Conservation (phyloP, 2,113 vertebrate species). For the Camelus bactrianus region DNA sequence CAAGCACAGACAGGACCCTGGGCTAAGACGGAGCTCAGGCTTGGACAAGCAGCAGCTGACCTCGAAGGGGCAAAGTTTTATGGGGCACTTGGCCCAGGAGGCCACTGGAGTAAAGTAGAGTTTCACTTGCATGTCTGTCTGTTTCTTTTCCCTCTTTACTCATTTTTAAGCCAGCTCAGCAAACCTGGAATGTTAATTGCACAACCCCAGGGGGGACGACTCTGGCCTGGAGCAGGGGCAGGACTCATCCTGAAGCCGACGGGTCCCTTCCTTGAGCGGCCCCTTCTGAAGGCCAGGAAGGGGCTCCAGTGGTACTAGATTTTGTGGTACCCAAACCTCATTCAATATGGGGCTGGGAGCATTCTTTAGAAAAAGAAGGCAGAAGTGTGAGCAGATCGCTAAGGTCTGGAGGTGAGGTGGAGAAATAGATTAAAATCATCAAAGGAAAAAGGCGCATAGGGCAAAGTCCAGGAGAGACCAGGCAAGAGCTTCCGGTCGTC, state of each 20-base stretch:
- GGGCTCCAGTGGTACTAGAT: no score
- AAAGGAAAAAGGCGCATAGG: background rate
- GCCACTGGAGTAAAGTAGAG: background rate
- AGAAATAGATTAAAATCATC: background rate
- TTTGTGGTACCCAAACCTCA: background rate
- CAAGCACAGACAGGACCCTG: background rate
- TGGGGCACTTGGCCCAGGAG: no score
- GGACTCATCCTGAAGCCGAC: background rate
- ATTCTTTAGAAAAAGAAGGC: background rate
- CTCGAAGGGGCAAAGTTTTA: background rate
- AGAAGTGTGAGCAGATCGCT: background rate
- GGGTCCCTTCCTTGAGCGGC: background rate
- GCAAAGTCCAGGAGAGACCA: no score
- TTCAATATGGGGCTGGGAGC: fast-evolving
- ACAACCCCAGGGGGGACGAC: background rate
- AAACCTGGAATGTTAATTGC: background rate
- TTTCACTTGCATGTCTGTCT: background rate
- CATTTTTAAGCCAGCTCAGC: background rate
- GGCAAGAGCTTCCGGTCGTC: background rate
- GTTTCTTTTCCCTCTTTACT: background rate
- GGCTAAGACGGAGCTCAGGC: background rate
- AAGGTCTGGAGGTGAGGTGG: background rate
- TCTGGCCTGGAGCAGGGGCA: background rate
- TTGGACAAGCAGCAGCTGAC: background rate
- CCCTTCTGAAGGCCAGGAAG: background rate